Evolutionary conservation across 2,888 invertebrate genomes (phyloP), one percentile per base, ranked within the genome.

Genomic region (Amorpha juglandis): DNA sequence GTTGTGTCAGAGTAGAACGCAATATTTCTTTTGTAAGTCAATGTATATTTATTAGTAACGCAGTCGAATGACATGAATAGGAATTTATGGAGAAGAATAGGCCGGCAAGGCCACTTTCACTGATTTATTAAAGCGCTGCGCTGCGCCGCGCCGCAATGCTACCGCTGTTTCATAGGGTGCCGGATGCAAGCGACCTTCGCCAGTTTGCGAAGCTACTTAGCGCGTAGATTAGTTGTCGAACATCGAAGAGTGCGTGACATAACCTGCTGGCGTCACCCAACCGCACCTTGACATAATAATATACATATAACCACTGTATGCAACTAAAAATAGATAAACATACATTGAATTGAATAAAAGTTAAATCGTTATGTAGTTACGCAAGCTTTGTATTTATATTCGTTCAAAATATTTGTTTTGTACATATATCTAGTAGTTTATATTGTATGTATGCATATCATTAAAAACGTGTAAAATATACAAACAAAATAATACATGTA

Each of bases 141-240:
- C 45, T 14, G 42, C 11, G 14, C 45, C 45, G 67, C 67, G 64
- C 47, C 67, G 51, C 65, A 8, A 1, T 1, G 11, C 8, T 42
- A 42, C 7, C 42, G 7, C 55, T 51, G 52, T 19, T n/a, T 51
- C 62, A 67, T 67, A 64, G 71, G 71, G 66, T 81, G 78, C 83
- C 89, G 88, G 89, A 90, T 89, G 78, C 87, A 83, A 69, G 76
- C 85, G 90, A 89, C 91, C 92, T 92, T 92, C 88, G 72, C 66
- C 77, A 69, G 85, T 89, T 84, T 89, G 82, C 72, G 71, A 69
- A 82, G 75, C 76, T 79, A 86, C 83, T 92, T 92, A 90, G 78
- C 89, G 87, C 72, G 78, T 84, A 87, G 83, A 83, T 86, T 84
- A 81, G 80, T 83, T 72, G 75, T 75, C 80, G 76, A 81, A 78